Conservation (phyloP, 2,888 invertebrate genomes). For the Lycocerus yunnanus region DNA sequence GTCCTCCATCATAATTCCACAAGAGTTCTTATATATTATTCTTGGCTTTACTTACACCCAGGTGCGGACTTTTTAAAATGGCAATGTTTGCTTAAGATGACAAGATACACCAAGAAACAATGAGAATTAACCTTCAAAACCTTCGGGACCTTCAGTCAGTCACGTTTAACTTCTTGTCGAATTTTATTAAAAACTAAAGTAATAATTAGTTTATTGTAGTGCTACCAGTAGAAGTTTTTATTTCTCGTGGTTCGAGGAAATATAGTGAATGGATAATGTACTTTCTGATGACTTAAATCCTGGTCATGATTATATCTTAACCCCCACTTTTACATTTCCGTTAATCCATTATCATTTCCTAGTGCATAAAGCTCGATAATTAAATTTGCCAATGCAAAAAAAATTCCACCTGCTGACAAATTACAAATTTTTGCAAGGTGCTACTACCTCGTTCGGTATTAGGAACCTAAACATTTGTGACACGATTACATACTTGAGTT, state of each 20-base stretch:
- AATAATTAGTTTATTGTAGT: not conserved
- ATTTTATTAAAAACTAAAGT: not conserved
- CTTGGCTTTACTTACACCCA: slow-evolving; percentile 9
- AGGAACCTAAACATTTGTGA: too few relatives aligned
- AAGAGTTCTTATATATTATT: slow-evolving; percentile 25
- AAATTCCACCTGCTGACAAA: not conserved
- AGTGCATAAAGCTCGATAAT: not conserved
- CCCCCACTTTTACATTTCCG: not conserved
- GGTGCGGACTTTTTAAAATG: slow-evolving; percentile 12
- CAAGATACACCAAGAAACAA: not conserved
- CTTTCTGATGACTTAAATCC: not conserved
- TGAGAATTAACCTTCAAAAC: not conserved
- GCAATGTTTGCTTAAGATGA: not conserved
- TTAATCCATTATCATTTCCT: not conserved
- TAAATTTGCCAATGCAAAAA: not conserved
- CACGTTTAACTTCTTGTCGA: not conserved
- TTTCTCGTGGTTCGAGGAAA: not conserved
- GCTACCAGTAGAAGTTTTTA: not conserved
- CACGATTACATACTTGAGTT: too few relatives aligned
- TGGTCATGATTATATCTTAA: not conserved
- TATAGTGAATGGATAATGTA: not conserved
- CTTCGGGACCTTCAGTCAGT: not conserved
- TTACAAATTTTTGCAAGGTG: not conserved
- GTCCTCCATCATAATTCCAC: slow-evolving; percentile 28
- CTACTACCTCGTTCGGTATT: not conserved